phyloP scores from a whole-genome alignment of 2,888 invertebrate species.

The Melieria crassipennis region DNA sequence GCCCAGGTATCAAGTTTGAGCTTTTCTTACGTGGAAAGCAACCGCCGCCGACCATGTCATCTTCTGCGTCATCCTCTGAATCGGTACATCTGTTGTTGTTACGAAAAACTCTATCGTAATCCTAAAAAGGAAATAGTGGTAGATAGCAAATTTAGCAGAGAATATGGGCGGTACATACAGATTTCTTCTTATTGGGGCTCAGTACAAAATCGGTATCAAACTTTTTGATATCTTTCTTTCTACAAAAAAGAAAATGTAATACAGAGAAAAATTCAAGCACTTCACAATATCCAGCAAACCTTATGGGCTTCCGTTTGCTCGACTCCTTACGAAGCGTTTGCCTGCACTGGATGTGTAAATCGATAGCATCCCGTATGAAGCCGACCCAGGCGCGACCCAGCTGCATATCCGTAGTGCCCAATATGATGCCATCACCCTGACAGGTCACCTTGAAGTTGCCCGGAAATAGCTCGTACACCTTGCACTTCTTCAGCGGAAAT shows the following conservation, averaged over 20 bases:
- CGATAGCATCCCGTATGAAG: slow-evolving; percentile 69
- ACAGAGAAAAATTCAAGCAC: background rate
- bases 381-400: slow-evolving; percentile 71
- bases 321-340: slow-evolving; percentile 74
- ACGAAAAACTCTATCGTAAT: slow-evolving; percentile 62
- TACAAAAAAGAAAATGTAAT: slow-evolving; percentile 29
- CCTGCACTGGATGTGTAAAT: slow-evolving; percentile 69
- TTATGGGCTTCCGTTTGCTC: slow-evolving; percentile 71
- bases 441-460: slow-evolving; percentile 73
- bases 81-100: slow-evolving; percentile 57
- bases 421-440: slow-evolving; percentile 69
- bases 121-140: slow-evolving; percentile 53
- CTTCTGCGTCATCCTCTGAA: slow-evolving; percentile 57
- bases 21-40: background rate
- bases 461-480: slow-evolving; percentile 69
- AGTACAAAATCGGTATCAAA: slow-evolving; percentile 69
- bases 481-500: slow-evolving; percentile 77
- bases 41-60: background rate
- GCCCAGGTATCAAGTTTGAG: slow-evolving; percentile 70
- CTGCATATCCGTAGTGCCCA: slow-evolving; percentile 69
- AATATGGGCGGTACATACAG: slow-evolving; percentile 70
- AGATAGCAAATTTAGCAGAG: slow-evolving; percentile 68
- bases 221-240: slow-evolving; percentile 69
- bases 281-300: slow-evolving; percentile 36
- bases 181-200: slow-evolving; percentile 68